phyloP scores from a whole-genome alignment of 2,113 vertebrate genomes.

The Dicaeum eximium region DNA sequence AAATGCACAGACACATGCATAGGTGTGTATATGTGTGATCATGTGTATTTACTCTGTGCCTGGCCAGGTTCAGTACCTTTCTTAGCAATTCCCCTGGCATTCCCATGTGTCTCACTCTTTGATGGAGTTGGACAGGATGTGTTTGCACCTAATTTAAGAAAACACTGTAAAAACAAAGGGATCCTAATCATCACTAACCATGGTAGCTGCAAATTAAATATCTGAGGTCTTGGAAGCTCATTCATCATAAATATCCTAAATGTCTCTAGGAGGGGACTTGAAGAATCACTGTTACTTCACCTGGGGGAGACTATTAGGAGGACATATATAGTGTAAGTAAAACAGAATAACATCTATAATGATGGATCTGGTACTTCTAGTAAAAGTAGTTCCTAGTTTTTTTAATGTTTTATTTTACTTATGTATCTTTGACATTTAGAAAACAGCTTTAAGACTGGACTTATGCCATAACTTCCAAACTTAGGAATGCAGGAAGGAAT shows the following conservation, averaged over 20 bases:
- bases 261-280: not conserved
- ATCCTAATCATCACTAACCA: conserved; percentile 57
- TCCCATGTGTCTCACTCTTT: not conserved
- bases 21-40: not conserved
- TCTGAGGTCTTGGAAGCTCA: conserved; percentile 12
- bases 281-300: not conserved
- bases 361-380: not conserved
- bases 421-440: not conserved
- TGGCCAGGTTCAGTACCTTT: not conserved
- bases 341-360: not conserved
- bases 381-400: not conserved
- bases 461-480: not conserved
- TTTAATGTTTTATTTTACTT: not conserved
- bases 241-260: not conserved
- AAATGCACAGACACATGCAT: not conserved
- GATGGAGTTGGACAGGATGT: not conserved
- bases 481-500: not conserved
- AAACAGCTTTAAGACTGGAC: not conserved
- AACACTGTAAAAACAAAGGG: conserved; percentile 32
- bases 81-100: not conserved
- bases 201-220: conserved; percentile 40
- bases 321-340: not conserved
- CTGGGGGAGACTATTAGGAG: not conserved
- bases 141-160: conserved; percentile 44
- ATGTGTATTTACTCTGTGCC: not conserved